Evolutionary conservation across 1,140 invertebrate genomes (phyloP), one percentile per base, ranked within the genome.

Genomic region (Babylonia areolata): DNA sequence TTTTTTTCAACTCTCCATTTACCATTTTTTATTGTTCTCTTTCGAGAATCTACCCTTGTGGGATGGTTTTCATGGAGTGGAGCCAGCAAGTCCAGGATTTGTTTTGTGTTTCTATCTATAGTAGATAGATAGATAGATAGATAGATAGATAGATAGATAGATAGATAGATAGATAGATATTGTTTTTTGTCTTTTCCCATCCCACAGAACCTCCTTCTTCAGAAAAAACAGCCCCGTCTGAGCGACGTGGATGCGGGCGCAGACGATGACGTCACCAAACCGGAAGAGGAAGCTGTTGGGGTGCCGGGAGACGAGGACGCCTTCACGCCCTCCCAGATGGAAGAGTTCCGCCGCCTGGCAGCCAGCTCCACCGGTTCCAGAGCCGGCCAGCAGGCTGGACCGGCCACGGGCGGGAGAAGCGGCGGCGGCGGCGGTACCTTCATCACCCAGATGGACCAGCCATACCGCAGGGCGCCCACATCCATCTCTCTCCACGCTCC

Each of bases 301-400:
- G 6, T n/a, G 23, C 84, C 51, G 3, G 84, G 77, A 23, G 84
- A 85, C 51, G 84, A 85, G 58, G 84, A 85, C 51, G 84, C 84
- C n/a, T 85, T 85, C 37, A 28, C 84, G 15, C 40, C 84, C 23
- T 28, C 75, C 17, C 84, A 85, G 51, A 54, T 85, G 84, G 84
- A 85, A 75, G 84, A 85, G 84, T 85, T 85, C 84, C 78, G 78
- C 3, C 78, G 78, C 42, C 78, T 80, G 78, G 78, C n/a, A n/a
- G n/a, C n/a, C n/a, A n/a, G n/a, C n/a, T n/a, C n/a, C n/a, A n/a
- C 46, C 42, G 54, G 40, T 37, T 54, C 40, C 46, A 3, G 46
- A 31, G 78, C 42, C 42, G 54, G 78, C 78, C 1, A 51, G 23
- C 17, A 51, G 46, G 46, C 46, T 0, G 17, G 46, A 51, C 46